Evolutionary conservation across 2,888 invertebrate genomes (phyloP), one percentile per base, ranked within the genome.

Genomic region (Drosophila glabriapex): DNA sequence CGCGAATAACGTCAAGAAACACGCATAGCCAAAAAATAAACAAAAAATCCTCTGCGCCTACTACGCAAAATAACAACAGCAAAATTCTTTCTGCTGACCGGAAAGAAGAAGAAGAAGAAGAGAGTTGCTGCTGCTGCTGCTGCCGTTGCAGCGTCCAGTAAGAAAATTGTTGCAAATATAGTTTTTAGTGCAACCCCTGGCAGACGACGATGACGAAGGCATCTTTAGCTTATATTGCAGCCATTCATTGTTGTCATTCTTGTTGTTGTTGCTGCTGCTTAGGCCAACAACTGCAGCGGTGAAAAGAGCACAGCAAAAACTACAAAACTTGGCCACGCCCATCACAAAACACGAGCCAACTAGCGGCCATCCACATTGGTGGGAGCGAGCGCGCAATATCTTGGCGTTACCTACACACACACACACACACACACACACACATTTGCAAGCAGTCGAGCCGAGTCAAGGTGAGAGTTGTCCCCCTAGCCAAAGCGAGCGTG

Each of bases 101-200:
- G 68, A 65, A 86, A 25, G 46, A 28, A 22, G 46, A 46, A 10
- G 31, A 33, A 76, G 85, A 83, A 79, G 74, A 81, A 83, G 81
- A 89, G 86, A 82, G 80, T 60, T 56, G 55, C 14, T 37, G 73
- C 63, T 68, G 70, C 71, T n/a, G 66, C 71, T n/a, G n/a, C 63
- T 46, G 46, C 29, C 10, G n/a, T 37, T 65, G 52, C 41, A 52
- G 68, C 85, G 89, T 83, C 89, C 90, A 86, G 86, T 89, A 90
- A 89, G 87, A 87, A 85, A 90, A 81, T 90, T 90, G 89, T 81
- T 88, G 80, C 82, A 63, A 89, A 85, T 88, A 88, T 88, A 88
- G 85, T 83, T 83, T 82, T 84, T 68, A 77, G 75, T 67, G 75
- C 78, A 84, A 84, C 84, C 85, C 85, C 83, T 39, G 56, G 56